phyloP scores from a whole-genome alignment of 2,797 vertebrate genomes.

The Falco concolor region DNA sequence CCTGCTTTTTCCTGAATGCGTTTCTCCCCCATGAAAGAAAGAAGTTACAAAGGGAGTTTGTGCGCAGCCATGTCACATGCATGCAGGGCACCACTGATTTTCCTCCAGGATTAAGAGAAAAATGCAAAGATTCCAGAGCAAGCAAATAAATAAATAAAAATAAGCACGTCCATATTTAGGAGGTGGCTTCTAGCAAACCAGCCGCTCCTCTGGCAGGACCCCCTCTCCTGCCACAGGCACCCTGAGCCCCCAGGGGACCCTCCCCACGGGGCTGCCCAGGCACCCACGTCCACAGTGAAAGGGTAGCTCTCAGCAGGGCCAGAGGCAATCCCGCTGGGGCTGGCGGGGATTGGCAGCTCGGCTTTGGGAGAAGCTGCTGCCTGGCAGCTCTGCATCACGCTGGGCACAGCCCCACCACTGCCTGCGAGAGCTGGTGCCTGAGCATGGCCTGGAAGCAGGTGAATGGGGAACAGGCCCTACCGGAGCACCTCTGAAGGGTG shows the following conservation, averaged over 20 bases:
- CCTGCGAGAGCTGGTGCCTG: fast-evolving
- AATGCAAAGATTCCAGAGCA: not conserved
- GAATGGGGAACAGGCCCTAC: not conserved
- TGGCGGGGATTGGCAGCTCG: not conserved
- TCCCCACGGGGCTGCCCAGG: not conserved
- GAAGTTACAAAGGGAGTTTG: slow-evolving; percentile 39
- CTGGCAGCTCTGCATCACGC: not conserved
- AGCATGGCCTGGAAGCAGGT: not conserved
- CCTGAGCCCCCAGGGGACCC: not conserved
- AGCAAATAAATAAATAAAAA: slow-evolving; percentile 1
- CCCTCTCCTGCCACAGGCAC: not conserved
- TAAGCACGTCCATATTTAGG: not conserved
- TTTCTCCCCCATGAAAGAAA: slow-evolving; percentile 17
- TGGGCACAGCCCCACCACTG: not conserved
- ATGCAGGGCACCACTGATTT: not conserved
- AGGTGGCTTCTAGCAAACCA: not conserved
- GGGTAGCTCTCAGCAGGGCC: fast-evolving
- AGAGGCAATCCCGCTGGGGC: not conserved
- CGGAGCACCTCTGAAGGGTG: not conserved
- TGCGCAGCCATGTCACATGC: not conserved
- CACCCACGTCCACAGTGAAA: not conserved
- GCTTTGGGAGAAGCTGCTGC: not conserved
- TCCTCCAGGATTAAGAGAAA: not conserved
- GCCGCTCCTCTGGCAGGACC: not conserved
- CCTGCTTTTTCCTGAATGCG: slow-evolving; percentile 32